Evolutionary conservation across 1,140 invertebrate genomes (phyloP), one percentile per base, ranked within the genome.

Genomic region (Hesperophylax magnus): DNA sequence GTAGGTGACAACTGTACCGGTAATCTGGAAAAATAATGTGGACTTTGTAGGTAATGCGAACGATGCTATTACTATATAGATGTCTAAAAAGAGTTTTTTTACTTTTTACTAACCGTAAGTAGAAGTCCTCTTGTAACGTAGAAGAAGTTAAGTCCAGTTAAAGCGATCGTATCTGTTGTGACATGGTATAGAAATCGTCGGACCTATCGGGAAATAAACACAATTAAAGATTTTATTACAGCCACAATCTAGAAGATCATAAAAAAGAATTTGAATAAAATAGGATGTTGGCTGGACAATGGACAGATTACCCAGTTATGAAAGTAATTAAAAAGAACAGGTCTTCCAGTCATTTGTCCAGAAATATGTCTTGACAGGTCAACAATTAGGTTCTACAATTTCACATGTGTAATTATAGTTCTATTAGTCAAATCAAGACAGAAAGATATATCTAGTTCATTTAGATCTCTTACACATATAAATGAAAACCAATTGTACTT

Each of bases 111-210:
- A 89, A 93, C 93, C 71, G 92, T 91, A 71, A 94, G 86, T 82
- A 93, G 88, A 7, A 94, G 88, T 47, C 92, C 90, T 31, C 92
- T 88, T 7, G 91, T 93, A 3, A 94, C 90, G 11, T 90, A 91
- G 81, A 94, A 94, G 82, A 93, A 93, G 58, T 92, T 91, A 85
- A 92, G 91, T 9, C 92, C 93, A n/a, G 91, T 92, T 17, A 93
- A 85, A 24, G 91, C 91, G 20, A 93, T 91, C 0, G 91, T 88
- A 84, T 93, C 92, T 4, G 90, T 90, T 1, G 90, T 90, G 2
- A 93, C 89, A 87, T 93, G 92, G 1, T 87, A 88, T 2, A 93
- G 85, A 79, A 93, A 92, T 85, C 93, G 88, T 84, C 91, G 87
- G 5, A 93, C 89, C 92, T 93, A 80, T 27, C 4, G 17, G 0